Conservation (phyloP, 2,797 vertebrate species). For the Darevskia mixta region DNA sequence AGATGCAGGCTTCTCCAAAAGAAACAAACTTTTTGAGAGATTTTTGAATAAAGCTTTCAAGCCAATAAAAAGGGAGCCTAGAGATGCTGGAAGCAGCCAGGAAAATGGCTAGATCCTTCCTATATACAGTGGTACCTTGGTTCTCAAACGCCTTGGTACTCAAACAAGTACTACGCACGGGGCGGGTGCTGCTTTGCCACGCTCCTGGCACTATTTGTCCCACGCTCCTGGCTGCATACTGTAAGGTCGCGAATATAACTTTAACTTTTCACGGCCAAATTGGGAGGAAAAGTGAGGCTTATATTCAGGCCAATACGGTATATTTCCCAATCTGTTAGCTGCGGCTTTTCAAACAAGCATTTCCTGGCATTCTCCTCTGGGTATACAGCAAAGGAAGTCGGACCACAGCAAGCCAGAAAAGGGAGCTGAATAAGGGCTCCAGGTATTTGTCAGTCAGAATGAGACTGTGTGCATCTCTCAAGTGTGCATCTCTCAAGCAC, state of each 20-base stretch:
- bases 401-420: background rate
- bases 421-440: background rate
- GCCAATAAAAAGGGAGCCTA: background rate
- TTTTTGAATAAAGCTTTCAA: background rate
- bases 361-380: constrained; percentile 30
- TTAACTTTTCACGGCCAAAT: too few relatives aligned
- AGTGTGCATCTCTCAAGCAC: background rate
- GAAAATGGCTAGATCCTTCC: background rate
- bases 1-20: background rate
- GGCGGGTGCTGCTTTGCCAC: too few relatives aligned
- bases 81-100: background rate
- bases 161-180: too few relatives aligned
- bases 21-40: background rate
- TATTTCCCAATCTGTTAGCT: background rate
- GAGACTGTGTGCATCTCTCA: background rate
- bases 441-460: background rate
- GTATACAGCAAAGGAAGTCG: constrained; percentile 12
- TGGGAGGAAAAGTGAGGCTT: too few relatives aligned
- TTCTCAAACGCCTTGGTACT: too few relatives aligned
- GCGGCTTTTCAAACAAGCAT: constrained; percentile 19
- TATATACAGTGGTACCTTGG: too few relatives aligned
- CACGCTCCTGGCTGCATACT: too few relatives aligned
- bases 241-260: too few relatives aligned
- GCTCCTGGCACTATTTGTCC: too few relatives aligned
- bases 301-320: too few relatives aligned